phyloP scores from a whole-genome alignment of 2,888 invertebrate genomes.

The Scaptomyza cyrtandrae region DNA sequence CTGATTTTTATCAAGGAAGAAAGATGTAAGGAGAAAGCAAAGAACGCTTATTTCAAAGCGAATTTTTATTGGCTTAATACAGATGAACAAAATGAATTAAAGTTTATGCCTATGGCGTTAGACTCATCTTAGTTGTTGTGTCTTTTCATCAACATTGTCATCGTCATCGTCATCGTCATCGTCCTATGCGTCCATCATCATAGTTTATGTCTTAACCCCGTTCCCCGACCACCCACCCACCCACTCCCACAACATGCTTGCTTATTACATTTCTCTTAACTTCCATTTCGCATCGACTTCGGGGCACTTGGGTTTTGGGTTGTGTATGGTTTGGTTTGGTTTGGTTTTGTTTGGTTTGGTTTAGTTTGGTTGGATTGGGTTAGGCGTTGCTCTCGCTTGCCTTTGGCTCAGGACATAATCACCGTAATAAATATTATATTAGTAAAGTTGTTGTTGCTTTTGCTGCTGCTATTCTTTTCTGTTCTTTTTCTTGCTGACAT shows the following conservation, averaged over 20 bases:
- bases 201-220: constrained; percentile 46
- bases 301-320: constrained; percentile 1
- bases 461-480: constrained; percentile 3
- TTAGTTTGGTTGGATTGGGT: neutral
- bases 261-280: constrained; percentile 54
- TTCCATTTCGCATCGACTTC: constrained; percentile 34
- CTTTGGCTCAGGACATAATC: constrained; percentile 64
- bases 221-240: neutral
- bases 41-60: constrained; percentile 38
- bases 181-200: constrained; percentile 54
- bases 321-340: neutral
- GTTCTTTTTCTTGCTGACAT: constrained; percentile 41
- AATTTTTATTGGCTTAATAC: constrained; percentile 45
- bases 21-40: neutral
- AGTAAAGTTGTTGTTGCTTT: constrained; percentile 54
- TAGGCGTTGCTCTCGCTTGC: constrained; percentile 39
- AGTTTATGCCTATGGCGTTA: constrained; percentile 47
- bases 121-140: constrained; percentile 42
- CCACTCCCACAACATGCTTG: constrained; percentile 26
- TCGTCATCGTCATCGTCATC: constrained; percentile 13
- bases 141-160: constrained; percentile 19
- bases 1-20: constrained; percentile 21
- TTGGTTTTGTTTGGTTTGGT: neutral
- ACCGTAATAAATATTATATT: constrained; percentile 71
- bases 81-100: constrained; percentile 48